Evolutionary conservation across 2,797 vertebrate genomes (phyloP).

Genomic region (Erethizon dorsatum): DNA sequence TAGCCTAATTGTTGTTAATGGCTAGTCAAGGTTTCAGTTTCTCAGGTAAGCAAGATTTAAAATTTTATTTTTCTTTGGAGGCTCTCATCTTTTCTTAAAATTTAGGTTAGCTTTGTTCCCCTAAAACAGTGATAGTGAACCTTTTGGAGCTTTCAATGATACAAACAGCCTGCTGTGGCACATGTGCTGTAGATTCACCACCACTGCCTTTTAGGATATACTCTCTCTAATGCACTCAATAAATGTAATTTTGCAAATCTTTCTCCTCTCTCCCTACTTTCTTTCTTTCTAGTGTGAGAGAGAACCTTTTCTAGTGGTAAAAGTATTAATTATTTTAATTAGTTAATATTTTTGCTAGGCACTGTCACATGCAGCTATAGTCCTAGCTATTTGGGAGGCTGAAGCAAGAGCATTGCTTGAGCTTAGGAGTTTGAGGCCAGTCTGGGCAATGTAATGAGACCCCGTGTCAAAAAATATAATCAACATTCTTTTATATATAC

Average conservation of each 20-base stretch:
- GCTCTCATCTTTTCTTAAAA: neutral
- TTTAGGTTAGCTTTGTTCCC: neutral
- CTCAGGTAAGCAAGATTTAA: neutral
- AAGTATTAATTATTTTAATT: neutral
- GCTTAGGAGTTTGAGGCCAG: too few relatives aligned
- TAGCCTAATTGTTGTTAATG: neutral
- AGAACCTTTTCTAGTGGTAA: neutral
- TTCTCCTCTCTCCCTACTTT: too few relatives aligned
- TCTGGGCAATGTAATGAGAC: too few relatives aligned
- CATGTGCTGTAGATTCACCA: too few relatives aligned
- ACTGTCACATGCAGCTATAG: neutral
- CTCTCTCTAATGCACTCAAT: neutral
- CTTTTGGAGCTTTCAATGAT: too few relatives aligned
- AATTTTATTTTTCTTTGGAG: neutral
- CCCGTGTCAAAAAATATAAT: too few relatives aligned
- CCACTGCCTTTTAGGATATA: neutral
- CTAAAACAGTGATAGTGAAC: too few relatives aligned
- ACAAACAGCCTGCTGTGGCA: too few relatives aligned
- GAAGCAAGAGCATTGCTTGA: too few relatives aligned
- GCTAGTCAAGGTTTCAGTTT: neutral
- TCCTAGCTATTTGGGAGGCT: too few relatives aligned
- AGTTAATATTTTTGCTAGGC: neutral
- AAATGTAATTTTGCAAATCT: neutral
- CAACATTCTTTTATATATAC: neutral
- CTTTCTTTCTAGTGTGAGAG: neutral